These are phyloP conservation scores for Microctonus hyperodae DNA, from an alignment of 2,888 invertebrate species.

Conservation along the genomic window DNA sequence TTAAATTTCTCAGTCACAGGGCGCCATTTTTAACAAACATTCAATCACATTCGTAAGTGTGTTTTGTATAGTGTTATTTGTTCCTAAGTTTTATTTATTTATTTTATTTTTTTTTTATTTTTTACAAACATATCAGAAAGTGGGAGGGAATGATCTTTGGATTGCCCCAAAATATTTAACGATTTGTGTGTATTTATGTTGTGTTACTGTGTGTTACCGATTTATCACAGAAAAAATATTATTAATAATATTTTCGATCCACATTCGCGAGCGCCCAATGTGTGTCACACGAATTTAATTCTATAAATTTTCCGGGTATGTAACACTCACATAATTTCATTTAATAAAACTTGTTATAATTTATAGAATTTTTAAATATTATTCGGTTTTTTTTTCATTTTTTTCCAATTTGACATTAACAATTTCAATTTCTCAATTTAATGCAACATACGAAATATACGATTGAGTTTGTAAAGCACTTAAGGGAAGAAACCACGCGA, in stretches of 20 bases:
- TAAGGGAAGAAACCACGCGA: constrained; percentile 58
- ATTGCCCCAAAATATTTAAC: constrained; percentile 4
- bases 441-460: constrained; percentile 46
- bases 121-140: constrained; percentile 39
- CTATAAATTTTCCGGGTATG: not conserved
- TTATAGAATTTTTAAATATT: constrained; percentile 41
- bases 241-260: constrained; percentile 50
- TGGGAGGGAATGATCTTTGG: not conserved
- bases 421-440: constrained; percentile 22
- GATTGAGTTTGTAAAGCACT: constrained; percentile 58
- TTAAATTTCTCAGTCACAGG: constrained; percentile 21
- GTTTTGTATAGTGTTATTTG: not conserved
- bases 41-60: not conserved
- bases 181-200: constrained; percentile 31
- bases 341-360: constrained; percentile 33
- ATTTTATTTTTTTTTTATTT: not conserved
- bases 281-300: constrained; percentile 10
- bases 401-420: constrained; percentile 1
- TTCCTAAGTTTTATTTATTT: not conserved
- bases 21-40: not conserved
- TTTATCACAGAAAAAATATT: constrained; percentile 61
- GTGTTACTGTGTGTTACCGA: constrained; percentile 41
- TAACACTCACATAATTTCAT: not conserved
- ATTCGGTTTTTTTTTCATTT: constrained; percentile 22
- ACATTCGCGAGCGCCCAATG: constrained; percentile 10